phyloP scores from a whole-genome alignment of 2,888 invertebrate species.

The Xanthia togata region DNA sequence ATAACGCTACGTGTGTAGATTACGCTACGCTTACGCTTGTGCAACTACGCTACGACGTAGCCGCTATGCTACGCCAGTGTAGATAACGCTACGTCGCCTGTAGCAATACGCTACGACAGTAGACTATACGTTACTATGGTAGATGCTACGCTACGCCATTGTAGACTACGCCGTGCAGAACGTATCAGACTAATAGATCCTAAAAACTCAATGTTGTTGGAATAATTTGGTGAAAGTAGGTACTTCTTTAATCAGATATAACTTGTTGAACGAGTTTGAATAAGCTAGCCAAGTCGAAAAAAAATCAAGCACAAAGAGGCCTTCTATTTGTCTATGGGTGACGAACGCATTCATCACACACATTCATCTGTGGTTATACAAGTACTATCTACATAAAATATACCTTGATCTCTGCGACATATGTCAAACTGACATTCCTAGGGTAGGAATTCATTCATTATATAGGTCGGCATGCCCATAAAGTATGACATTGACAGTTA shows the following conservation, averaged over 20 bases:
- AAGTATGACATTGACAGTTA: too few species aligned
- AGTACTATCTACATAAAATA: too few species aligned
- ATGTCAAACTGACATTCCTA: too few species aligned
- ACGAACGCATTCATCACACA: too few species aligned
- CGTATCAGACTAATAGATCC: background rate
- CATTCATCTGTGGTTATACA: too few species aligned
- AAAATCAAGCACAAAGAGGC: background rate
- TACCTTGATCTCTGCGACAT: too few species aligned
- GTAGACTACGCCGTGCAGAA: background rate
- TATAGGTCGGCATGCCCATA: too few species aligned
- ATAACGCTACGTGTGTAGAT: background rate
- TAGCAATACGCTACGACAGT: background rate
- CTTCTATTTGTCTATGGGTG: too few species aligned
- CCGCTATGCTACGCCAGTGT: background rate
- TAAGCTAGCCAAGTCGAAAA: background rate
- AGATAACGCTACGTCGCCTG: background rate
- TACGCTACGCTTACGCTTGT: background rate
- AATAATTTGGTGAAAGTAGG: background rate
- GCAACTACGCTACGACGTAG: background rate
- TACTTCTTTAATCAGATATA: background rate
- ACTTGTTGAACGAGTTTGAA: conserved; percentile 13
- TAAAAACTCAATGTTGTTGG: background rate
- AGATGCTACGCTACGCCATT: background rate
- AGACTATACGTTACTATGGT: background rate
- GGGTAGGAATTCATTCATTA: too few species aligned